Base-by-base conservation (phyloP, 1,140 invertebrate genomes). In the Agraylea sexmaculata region DNA sequence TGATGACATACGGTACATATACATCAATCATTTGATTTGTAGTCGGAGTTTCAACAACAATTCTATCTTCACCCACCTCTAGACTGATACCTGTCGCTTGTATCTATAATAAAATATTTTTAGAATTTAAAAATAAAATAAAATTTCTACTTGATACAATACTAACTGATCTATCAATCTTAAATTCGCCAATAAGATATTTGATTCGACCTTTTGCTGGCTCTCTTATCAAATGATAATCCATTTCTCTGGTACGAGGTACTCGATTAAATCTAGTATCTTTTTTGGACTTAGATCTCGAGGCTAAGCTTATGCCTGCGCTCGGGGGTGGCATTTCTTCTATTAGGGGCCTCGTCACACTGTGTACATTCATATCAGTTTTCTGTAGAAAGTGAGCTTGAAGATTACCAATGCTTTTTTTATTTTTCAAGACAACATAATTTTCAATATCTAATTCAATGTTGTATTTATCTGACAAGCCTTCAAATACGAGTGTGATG, bases 401-500 rank as follows among this genome's bases (percentile, higher is more conserved):
- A 12, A 88, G 53, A 21, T 65, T 77, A 1, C 87, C 87, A 47
- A 87, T 73, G 29, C 62, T 68, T 51, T 75, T 76, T 33, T 69
- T 63, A 58, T 78, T 73, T 43, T 69, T 71, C 19, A 78, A 53
- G 15, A 73, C 62, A 8, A 71, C 68, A 21, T 62, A 69, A 27
- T 71, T 77, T 48, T 72, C 64, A 51, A 70, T 69, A 20, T 75
- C 71, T 13, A 84, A 57, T 50, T 72, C 62, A 38, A 81, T 62
- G 39, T 76, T 73, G 53, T 82, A 82, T 63, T 88, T 90, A 46
- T 79, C 70, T 50, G 77, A 72, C 1, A 83, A 48, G 0, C 75
- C 85, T 56, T 87, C 83, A 58, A 85, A 71, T 1, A 77, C 71
- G 7, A 86, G 69, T 27, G 77, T 75, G 2, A 87, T 52, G 42